These are phyloP conservation scores for Todus mexicanus DNA, from an alignment of 2,797 vertebrate genomes.

Conservation along the genomic window DNA sequence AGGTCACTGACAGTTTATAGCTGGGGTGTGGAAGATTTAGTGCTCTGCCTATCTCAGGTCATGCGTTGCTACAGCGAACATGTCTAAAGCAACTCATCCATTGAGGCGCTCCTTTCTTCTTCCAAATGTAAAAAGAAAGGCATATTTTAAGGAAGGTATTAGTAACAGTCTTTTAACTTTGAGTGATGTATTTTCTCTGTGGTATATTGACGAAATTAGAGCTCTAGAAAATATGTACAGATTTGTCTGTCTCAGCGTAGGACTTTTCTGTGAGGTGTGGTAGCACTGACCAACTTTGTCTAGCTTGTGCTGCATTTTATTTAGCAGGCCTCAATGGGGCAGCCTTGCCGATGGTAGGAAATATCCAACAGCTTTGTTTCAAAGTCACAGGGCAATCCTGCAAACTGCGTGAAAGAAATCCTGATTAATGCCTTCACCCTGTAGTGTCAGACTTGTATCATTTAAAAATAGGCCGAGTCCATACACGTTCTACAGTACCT, in stretches of 20 bases:
- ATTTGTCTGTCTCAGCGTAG: not conserved
- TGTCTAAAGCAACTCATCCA: not conserved
- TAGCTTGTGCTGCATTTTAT: not conserved
- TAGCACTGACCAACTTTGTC: not conserved
- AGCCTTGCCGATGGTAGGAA: not conserved
- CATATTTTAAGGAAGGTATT: not conserved
- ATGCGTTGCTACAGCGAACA: not conserved
- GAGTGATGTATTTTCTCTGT: not conserved
- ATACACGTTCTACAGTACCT: not conserved
- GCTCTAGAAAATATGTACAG: not conserved
- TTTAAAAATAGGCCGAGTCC: not conserved
- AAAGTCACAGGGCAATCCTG: not conserved
- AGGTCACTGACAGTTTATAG: not conserved
- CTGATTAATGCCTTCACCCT: not conserved
- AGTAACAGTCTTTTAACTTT: conserved; percentile 14
- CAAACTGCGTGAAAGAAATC: not conserved
- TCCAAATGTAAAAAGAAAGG: not conserved
- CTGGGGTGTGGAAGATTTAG: conserved; percentile 13
- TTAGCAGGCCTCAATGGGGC: not conserved
- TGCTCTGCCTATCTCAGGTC: not conserved
- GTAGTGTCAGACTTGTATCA: conserved; percentile 4
- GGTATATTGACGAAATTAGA: not conserved
- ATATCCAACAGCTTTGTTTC: not conserved
- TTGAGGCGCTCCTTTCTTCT: not conserved
- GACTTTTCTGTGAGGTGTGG: not conserved